Conservation (phyloP, 2,888 invertebrate genomes). For the Mythimna albipuncta region DNA sequence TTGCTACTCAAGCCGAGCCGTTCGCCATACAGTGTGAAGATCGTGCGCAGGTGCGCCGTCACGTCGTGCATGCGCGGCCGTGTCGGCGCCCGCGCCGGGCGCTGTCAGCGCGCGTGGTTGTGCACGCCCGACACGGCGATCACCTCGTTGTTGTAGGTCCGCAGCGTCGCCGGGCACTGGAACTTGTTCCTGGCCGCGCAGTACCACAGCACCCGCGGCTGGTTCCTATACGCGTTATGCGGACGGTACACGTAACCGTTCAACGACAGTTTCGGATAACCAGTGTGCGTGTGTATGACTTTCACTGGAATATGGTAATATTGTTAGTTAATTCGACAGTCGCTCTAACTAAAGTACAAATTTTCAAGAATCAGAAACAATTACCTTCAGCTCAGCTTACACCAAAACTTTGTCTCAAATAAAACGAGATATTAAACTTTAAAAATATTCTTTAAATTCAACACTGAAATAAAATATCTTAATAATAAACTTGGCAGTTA, state of each 20-base stretch:
- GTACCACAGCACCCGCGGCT: conserved; percentile 85
- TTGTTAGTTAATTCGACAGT: conserved; percentile 53
- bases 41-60: conserved; percentile 67
- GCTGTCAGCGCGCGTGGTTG: conserved; percentile 80
- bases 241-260: conserved; percentile 84
- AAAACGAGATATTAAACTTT: conserved; percentile 23
- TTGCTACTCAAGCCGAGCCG: conserved; percentile 64
- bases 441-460: conserved; percentile 15
- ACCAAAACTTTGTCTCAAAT: conserved; percentile 38
- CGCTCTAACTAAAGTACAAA: conserved; percentile 1
- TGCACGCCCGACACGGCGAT: conserved; percentile 79
- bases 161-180: conserved; percentile 80
- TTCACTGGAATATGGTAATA: conserved; percentile 77
- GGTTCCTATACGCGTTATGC: conserved; percentile 86
- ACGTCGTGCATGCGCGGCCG: conserved; percentile 54
- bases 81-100: conserved; percentile 64
- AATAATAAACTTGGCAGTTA: conserved; percentile 6
- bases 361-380: conserved; percentile 37
- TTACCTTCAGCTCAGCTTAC: conserved; percentile 59
- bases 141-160: conserved; percentile 80
- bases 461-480: conserved; percentile 13
- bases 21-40: conserved; percentile 75
- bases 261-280: conserved; percentile 83
- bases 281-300: conserved; percentile 80
- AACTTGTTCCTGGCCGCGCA: conserved; percentile 81